A percentile compares a stretch with the other conserved stretches of the same genome.
Conservation (phyloP, 2,113 vertebrate species). For the Eidolon helvum region DNA sequence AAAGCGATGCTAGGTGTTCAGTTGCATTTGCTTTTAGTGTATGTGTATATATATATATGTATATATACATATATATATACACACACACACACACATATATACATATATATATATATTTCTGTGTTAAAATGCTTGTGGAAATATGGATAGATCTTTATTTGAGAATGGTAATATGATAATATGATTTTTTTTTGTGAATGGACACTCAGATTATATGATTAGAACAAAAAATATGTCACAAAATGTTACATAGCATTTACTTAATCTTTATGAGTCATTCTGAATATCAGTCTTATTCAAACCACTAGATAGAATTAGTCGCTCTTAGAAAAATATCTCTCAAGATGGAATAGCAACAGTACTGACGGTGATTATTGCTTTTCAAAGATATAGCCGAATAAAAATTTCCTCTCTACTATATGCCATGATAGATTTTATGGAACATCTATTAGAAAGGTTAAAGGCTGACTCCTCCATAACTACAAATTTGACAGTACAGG, state of each 20-base stretch:
- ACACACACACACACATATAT: no score
- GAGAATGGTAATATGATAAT: background rate
- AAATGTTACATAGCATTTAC: background rate
- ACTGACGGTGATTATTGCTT: background rate
- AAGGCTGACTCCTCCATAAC: background rate
- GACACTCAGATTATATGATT: background rate
- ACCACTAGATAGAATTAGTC: background rate
- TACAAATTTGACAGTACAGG: background rate
- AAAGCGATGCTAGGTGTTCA: background rate
- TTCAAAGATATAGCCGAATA: constrained; percentile 9
- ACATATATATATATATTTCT: background rate
- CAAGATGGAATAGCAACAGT: background rate
- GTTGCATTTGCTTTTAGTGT: background rate
- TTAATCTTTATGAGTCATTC: background rate
- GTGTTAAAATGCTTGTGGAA: background rate
- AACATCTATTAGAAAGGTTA: constrained; percentile 25
- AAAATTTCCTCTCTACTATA: background rate
- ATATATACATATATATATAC: no score
- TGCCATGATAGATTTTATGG: background rate
- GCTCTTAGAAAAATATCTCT: background rate
- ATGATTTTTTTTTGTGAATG: background rate
- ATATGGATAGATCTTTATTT: background rate
- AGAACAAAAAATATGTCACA: background rate
- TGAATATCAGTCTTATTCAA: background rate
- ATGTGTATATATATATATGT: background rate